Base-by-base conservation (phyloP, 2,113 vertebrate genomes). In the Campylomormyrus tamandua region DNA sequence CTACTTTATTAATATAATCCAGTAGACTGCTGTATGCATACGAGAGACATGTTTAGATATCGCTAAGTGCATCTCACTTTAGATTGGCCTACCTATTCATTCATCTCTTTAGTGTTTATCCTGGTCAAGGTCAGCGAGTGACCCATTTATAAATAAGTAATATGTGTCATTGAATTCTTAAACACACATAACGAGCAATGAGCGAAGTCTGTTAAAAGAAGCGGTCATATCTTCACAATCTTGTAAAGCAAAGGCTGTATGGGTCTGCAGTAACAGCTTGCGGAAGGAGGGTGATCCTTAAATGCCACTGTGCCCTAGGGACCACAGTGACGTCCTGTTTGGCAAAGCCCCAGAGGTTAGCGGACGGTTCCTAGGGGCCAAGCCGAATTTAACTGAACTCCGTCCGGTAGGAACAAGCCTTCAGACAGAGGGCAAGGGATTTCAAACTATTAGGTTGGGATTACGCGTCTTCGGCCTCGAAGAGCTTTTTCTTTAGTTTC, bases 61-160 rank as follows among this genome's bases (percentile, higher is more conserved):
- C n/a, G n/a, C 15, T 50, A 53, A 87, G 48, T 56, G 85, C 48
- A 53, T 35, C 31, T 35, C 50, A 17, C 24, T 53, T 87, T 56
- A 35, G 17, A 87, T 52, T 87, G 85, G 15, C 85, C 85, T 83
- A 5, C 42, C 42, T 42, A 77, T 39, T 17, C 70, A 77, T 77
- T 10, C 31, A 39, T 35, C 70, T 77, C 15, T 39, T 39, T 11
- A 77, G 31, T 39, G 35, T 77, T 77, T 77, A 39, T 39, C 31
- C 35, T 77, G 35, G 11, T 77, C 70, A 77, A 35, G 70, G 70
- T 77, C n/a, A 19, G 74, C 11, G 15, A 42, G 74, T 70, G 74
- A 80, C 74, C 74, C 45, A 50, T 86, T 46, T 48, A 49, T 86
- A 86, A 86, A 49, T 48, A 86, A 86, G n/a, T 49, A 85, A 49